These are phyloP conservation scores for Melitaea cinxia DNA, from an alignment of 1,140 invertebrate genomes.

Conservation along the genomic window DNA sequence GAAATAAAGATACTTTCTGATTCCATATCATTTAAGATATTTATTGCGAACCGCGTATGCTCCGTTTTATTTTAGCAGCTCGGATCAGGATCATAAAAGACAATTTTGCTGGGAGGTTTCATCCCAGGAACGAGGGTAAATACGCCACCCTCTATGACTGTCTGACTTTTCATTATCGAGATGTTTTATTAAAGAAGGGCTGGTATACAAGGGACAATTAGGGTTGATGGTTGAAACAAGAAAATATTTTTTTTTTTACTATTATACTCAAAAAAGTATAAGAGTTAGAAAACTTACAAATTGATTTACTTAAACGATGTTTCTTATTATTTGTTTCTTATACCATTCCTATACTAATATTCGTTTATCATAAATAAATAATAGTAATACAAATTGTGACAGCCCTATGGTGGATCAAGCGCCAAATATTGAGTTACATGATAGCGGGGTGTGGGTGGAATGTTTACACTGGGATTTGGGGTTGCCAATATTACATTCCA, in stretches of 20 bases:
- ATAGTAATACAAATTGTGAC: slow-evolving; percentile 16
- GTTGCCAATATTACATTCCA: slow-evolving; percentile 71
- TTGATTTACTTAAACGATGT: too few relatives aligned
- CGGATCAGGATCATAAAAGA: slow-evolving; percentile 53
- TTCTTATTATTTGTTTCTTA: too few relatives aligned
- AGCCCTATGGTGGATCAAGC: slow-evolving; percentile 51
- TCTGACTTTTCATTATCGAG: slow-evolving; percentile 82
- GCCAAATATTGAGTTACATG: slow-evolving; percentile 68
- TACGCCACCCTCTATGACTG: slow-evolving; percentile 76
- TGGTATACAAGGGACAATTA: slow-evolving; percentile 57
- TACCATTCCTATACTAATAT: too few relatives aligned
- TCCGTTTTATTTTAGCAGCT: slow-evolving; percentile 66
- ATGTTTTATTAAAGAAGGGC: slow-evolving; percentile 81
- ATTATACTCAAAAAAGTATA: background rate
- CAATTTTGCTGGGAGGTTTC: slow-evolving; percentile 49
- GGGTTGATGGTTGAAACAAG: slow-evolving; percentile 42
- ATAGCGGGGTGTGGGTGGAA: slow-evolving; percentile 59
- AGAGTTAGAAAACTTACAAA: too few relatives aligned
- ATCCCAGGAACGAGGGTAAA: slow-evolving; percentile 58
- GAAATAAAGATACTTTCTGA: slow-evolving; percentile 74
- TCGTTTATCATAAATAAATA: background rate
- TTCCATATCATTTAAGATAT: slow-evolving; percentile 81
- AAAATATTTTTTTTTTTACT: background rate
- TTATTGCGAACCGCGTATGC: slow-evolving; percentile 64
- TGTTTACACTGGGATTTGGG: slow-evolving; percentile 75